Base-by-base conservation (phyloP, 37 sponge, comb jelly and placozoan genomes). In the Amphimedon queenslandica region DNA sequence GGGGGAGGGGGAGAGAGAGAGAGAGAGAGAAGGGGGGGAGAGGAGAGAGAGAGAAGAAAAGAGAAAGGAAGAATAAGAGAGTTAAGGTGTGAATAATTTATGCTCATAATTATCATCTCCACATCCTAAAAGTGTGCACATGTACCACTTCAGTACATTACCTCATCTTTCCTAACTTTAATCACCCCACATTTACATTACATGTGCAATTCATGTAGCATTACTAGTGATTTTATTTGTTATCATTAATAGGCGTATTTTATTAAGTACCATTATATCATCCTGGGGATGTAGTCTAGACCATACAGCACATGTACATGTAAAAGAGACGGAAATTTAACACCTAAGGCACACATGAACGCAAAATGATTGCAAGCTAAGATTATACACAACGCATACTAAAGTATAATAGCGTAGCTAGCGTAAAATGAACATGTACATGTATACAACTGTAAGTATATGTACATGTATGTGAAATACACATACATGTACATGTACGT, bases 21-120 rank as follows among this genome's bases (percentile, higher is more conserved):
- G 60, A 41, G 0, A 38, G 39, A 33, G 11, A 42, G 40, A 10
- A n/a, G 42, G 61, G 4, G 60, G 57, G 1, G 58, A 64, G 64
- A 39, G 42, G 69, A 57, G 35, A 57, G 60, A 6, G 74, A 6
- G 75, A 58, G 32, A 74, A 64, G 36, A 56, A 29, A 42, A 71
- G 20, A 42, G 23, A 37, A 20, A 25, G 30, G 55, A 23, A 16
- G 29, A 18, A 47, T 47, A 47, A 42, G 34, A 6, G 55, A 42
- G 27, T 57, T 42, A 20, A 57, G 31, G 3, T 20, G 57, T 1
- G 73, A 28, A 4, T 4, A 20, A 53, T 6, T n/a, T 63, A 2
- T 20, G 33, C 33, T 34, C 1, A 63, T 0, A 20, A 11, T 34
- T 20, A 63, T 32, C 24, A 34, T 34, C 64, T 18, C 33, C 32